Evolutionary conservation across 2,113 vertebrate species (phyloP), one percentile per base, ranked within the genome.

Genomic region (Hypocryptadius cinnamomeus): DNA sequence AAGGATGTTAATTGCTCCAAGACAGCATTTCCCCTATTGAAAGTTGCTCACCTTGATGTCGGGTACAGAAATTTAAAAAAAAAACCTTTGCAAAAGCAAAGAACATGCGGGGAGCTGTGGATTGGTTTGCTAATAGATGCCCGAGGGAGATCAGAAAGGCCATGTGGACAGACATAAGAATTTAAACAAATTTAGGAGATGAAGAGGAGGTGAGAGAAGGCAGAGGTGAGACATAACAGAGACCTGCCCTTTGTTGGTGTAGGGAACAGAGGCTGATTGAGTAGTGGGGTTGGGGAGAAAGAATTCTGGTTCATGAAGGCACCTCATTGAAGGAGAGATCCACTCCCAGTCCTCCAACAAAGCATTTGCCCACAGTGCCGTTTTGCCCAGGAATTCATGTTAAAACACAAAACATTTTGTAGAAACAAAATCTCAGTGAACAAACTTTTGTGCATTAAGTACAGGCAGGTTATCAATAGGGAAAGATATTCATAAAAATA

Each of bases 51-150:
- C 13, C 14, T 39, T 64, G 22, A 42, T 1, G 8, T 11, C 15
- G 31, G 23, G 64, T 27, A 33, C 3, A 4, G 83, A 76, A 93
- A 79, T 6, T 39, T 60, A 42, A 59, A 39, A 18, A 47, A 45
- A 11, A 22, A 54, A 3, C 2, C 1, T 77, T 69, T 18, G 9
- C 47, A 57, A 28, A 57, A 44, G 10, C 1, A 0, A 81, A 71
- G 50, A 35, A 37, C 25, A 5, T 1, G 11, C 90, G 23, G 53
- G 39, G 66, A 82, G 61, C 82, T 94, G 85, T 94, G 61, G 54
- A 44, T 28, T 69, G n/a, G 14, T 85, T 90, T 87, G 81, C 35
- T 71, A 33, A 54, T 61, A 92, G 85, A 81, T 81, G 81, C 47
- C 69, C 0, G 0, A 31, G 20, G 23, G 30, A 12, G 73, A 78